phyloP scores from a whole-genome alignment of 2,113 vertebrate genomes.

The Xyliphius kryptos region DNA sequence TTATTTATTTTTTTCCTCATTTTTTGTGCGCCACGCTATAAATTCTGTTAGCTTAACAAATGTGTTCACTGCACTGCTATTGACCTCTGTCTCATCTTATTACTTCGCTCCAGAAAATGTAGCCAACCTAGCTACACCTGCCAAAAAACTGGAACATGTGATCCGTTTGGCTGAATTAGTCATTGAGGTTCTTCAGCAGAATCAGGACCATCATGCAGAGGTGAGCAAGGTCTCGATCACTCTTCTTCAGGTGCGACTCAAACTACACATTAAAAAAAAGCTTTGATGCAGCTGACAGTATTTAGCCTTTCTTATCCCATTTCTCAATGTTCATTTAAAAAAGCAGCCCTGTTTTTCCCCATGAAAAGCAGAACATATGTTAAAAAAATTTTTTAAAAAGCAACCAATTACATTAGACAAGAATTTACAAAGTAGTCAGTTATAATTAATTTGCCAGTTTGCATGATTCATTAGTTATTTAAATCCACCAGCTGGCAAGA shows the following conservation, averaged over 20 bases:
- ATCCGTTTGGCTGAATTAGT: conserved; percentile 97
- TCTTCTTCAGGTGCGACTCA: background rate
- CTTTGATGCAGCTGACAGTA: conserved; percentile 22
- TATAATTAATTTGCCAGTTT: conserved; percentile 21
- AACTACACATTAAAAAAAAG: background rate
- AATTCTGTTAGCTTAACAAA: conserved; percentile 5
- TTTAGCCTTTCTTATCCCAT: conserved; percentile 14
- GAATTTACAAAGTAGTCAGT: background rate
- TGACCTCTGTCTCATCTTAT: conserved; percentile 63
- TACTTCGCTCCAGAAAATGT: conserved; percentile 97
- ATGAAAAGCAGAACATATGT: conserved; percentile 11
- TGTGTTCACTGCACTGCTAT: conserved; percentile 31
- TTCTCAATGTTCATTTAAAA: conserved; percentile 25
- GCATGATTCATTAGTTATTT: conserved; percentile 33
- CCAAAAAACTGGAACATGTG: conserved; percentile 99
- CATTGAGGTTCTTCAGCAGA: conserved; percentile 98
- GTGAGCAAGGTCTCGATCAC: conserved; percentile 70
- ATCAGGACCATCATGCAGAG: conserved; percentile 98
- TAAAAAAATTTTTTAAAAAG: conserved; percentile 1
- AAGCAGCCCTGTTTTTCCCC: conserved; percentile 8
- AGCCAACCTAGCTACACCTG: conserved; percentile 97
- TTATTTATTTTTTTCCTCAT: conserved; percentile 14
- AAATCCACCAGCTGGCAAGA: conserved; percentile 20
- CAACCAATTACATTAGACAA: background rate
- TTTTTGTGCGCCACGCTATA: conserved; percentile 3